Evolutionary conservation across 2,888 invertebrate species (phyloP), one percentile per base, ranked within the genome.

Genomic region (Ormyrus pomaceus): DNA sequence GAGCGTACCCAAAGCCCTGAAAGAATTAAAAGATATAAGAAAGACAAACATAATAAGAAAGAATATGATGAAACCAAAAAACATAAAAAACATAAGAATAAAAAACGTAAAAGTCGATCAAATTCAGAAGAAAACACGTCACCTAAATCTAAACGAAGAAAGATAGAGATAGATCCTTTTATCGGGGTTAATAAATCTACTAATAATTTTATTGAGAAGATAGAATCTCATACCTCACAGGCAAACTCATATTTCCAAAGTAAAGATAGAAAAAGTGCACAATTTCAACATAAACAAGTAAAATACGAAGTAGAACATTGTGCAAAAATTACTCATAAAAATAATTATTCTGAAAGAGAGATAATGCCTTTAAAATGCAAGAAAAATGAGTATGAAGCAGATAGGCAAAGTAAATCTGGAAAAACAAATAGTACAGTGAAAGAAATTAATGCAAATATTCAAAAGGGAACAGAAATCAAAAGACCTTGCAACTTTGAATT

Each of bases 81-180:
- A 5, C 3, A 53, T n/a, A 73, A 64, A 6, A 73, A 61, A 64
- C 50, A 61, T 64, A 69, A 59, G 53, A 5, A 64, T 19, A 66
- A 50, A 51, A 81, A 65, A 51, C 74, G 75, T 11, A 78, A 59
- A 56, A 77, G 70, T 34, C 51, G 55, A 62, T 62, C 56, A 9
- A 19, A 72, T 10, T 68, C 64, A 13, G 58, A 76, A 72, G 79
- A 81, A 53, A 58, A 51, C 45, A 5, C 8, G 19, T 13, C 13
- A 34, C 59, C 50, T 10, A 58, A 64, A 71, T 55, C 1, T 53
- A 81, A 79, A 65, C 62, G 45, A 8, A 66, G 56, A n/a, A 79
- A 76, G 68, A 55, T 7, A 48, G 53, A 19, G 4, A 45, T 8
- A 61, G 19, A 19, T 46, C 51, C 59, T 62, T 51, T 7, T 45